Evolutionary conservation across 1,140 invertebrate species (phyloP), one percentile per base, ranked within the genome.

Genomic region (Zelostemma sp.): DNA sequence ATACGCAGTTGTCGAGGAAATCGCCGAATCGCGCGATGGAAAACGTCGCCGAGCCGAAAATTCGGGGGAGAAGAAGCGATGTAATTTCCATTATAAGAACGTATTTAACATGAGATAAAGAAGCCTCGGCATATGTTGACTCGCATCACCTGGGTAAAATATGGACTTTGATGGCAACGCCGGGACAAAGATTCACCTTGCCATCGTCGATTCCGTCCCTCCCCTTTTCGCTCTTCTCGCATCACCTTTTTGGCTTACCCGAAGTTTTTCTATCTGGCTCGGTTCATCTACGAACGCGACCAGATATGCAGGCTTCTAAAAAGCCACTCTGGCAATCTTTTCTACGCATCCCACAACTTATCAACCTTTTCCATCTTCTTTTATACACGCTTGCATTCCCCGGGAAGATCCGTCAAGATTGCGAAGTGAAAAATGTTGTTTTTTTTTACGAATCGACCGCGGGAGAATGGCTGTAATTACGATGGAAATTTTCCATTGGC

Each of bases 111-210:
- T 15, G 15, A 41, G 40, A 41, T 15, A 41, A 15, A 33, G 41
- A 50, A 8, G 45, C 8, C 25, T 14, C 17, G 2, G 16, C 41
- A 8, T 40, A 4, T 41, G 8, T 1, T 6, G 28, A 8, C 25
- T 38, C 16, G 14, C 33, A 15, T 12, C 25, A 12, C 11, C 25
- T 33, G 40, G 40, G 1, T 40, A 18, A 53, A 43, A 57, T 54
- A 58, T 48, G 60, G 66, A 72, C 71, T 68, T 60, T 62, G 56
- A 64, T 45, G 58, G 75, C 68, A 66, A 64, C 60, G 70, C 68
- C 66, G 50, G 62, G 58, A 73, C 63, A 69, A 78, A 73, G 74
- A 77, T 78, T 73, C 75, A 77, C 76, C 75, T 76, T 76, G 47
- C 67, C 59, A 51, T 60, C 64, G 54, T 59, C 41, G 59, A 70